Conservation (phyloP, 2,888 invertebrate species). For the Seladonia tumulorum region DNA sequence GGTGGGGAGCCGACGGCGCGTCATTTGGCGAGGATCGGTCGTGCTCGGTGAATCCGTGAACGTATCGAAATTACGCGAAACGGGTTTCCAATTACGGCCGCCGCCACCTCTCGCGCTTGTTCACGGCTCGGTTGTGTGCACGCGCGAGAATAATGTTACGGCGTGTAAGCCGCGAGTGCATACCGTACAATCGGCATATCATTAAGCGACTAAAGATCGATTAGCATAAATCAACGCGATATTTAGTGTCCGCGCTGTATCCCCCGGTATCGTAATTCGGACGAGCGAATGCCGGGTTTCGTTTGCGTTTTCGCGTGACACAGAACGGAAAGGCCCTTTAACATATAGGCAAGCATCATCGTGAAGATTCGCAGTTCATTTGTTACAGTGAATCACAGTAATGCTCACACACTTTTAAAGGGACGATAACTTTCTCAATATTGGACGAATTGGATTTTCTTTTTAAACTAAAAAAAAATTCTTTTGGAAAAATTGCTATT, state of each 20-base stretch:
- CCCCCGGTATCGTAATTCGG: conserved; percentile 57
- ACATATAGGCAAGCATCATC: neutral
- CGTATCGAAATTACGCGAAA: conserved; percentile 66
- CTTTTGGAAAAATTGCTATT: no score
- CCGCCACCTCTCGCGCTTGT: conserved; percentile 28
- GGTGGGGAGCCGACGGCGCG: no score
- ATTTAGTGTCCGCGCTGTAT: conserved; percentile 52
- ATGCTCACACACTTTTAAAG: no score
- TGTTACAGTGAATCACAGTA: neutral
- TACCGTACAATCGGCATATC: conserved; percentile 62
- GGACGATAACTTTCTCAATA: no score
- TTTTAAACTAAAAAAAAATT: no score
- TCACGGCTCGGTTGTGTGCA: neutral
- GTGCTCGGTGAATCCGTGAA: conserved; percentile 44
- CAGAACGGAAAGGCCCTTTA: neutral
- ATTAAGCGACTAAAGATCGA: conserved; percentile 64
- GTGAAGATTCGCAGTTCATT: neutral
- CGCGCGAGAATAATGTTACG: conserved; percentile 28
- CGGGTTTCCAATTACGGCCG: conserved; percentile 66
- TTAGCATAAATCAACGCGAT: conserved; percentile 73
- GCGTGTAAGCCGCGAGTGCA: conserved; percentile 41
- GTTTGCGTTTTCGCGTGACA: conserved; percentile 20
- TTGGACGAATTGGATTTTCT: no score
- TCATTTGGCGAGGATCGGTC: conserved; percentile 28
- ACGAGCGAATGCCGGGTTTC: conserved; percentile 40